phyloP scores from a whole-genome alignment of 2,113 vertebrate genomes.

The Nerophis lumbriciformis region DNA sequence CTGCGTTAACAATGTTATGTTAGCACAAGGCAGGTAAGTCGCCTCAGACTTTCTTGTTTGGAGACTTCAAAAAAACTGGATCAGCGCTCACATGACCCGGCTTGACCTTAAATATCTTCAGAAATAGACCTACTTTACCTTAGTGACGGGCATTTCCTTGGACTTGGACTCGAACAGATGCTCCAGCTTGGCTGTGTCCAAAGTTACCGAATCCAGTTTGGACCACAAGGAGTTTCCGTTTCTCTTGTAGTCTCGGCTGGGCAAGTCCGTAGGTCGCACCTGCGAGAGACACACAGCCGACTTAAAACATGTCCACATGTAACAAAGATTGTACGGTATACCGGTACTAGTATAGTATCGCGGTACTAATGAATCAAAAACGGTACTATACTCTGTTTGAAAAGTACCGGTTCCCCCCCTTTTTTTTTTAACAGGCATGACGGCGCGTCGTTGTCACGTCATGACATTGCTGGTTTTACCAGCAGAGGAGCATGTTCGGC shows the following conservation, averaged over 20 bases:
- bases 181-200: conserved; percentile 92
- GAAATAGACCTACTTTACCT: conserved; percentile 72
- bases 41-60: conserved; percentile 28
- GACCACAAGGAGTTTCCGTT: conserved; percentile 89
- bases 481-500: background rate
- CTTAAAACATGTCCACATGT: too few species aligned
- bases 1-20: conserved; percentile 5
- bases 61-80: conserved; percentile 20
- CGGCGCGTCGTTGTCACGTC: too few species aligned
- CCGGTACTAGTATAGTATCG: too few species aligned
- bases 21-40: background rate
- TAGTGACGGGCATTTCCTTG: conserved; percentile 90
- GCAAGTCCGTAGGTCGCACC: conserved; percentile 84
- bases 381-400: too few species aligned
- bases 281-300: conserved; percentile 30
- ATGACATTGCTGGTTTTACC: too few species aligned
- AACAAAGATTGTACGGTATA: background rate
- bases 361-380: too few species aligned
- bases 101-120: conserved; percentile 16
- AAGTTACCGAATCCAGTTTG: conserved; percentile 88
- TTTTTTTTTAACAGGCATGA: too few species aligned
- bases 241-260: conserved; percentile 78
- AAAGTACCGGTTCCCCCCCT: too few species aligned
- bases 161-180: conserved; percentile 95
- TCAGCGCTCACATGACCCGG: conserved; percentile 16